phyloP scores from a whole-genome alignment of 2,113 vertebrate genomes.

The Laterallus jamaicensis region DNA sequence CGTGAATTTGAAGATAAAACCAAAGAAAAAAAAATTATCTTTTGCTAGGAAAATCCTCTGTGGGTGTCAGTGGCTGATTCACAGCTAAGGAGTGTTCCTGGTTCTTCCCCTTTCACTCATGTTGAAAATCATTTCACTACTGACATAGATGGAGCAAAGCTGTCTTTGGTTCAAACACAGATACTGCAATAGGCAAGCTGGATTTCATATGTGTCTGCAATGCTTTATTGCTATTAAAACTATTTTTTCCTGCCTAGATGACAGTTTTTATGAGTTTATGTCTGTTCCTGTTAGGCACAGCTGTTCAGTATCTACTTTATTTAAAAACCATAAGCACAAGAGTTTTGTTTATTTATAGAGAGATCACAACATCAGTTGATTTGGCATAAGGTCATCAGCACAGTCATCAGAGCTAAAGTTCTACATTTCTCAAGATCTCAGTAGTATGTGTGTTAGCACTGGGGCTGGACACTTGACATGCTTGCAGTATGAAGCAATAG shows the following conservation, averaged over 20 bases:
- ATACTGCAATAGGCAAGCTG: neutral
- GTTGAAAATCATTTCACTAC: neutral
- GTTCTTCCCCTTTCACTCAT: neutral
- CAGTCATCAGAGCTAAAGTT: neutral
- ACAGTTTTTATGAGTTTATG: neutral
- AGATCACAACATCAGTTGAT: neutral
- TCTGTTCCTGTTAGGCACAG: neutral
- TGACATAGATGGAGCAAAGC: neutral
- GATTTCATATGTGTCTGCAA: neutral
- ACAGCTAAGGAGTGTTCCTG: neutral
- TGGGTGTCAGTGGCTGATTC: slow-evolving; percentile 12
- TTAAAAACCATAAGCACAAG: neutral
- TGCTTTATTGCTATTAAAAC: neutral
- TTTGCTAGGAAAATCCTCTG: neutral
- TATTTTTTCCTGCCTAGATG: neutral
- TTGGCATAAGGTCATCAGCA: neutral
- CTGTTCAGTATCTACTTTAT: neutral
- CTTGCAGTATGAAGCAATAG: neutral
- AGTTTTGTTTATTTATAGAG: neutral
- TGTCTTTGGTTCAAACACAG: neutral
- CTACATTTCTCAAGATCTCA: neutral
- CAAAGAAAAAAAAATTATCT: neutral
- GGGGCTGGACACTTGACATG: neutral
- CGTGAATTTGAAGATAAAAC: neutral
- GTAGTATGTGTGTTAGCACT: neutral